Conservation (phyloP, 2,888 invertebrate genomes). For the Cantharis flavilabris region DNA sequence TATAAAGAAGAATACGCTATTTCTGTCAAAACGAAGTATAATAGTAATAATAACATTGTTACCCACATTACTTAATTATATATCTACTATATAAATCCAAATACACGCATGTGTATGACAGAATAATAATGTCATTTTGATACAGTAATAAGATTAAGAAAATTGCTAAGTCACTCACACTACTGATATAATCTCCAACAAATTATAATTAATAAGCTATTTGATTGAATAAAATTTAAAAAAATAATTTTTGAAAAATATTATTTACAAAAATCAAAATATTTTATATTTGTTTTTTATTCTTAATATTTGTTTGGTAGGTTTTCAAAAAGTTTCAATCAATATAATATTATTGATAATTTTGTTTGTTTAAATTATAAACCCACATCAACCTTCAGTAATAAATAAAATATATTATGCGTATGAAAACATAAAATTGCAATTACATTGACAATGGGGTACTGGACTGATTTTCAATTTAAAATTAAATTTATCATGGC, state of each 20-base stretch:
- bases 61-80: neutral
- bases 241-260: too few relatives aligned
- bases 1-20: neutral
- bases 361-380: neutral
- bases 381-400: neutral
- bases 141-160: neutral
- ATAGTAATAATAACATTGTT: neutral
- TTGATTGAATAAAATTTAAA: too few relatives aligned
- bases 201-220: neutral
- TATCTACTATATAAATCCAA: neutral
- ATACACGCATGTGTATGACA: neutral
- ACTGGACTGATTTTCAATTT: neutral
- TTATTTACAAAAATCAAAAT: too few relatives aligned
- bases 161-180: neutral
- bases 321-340: neutral
- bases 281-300: too few relatives aligned
- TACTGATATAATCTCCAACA: neutral
- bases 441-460: neutral
- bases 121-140: neutral
- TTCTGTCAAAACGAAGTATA: neutral
- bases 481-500: neutral
- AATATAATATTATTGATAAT: neutral
- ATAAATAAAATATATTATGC: neutral
- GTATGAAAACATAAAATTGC: neutral
- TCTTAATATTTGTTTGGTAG: neutral